Evolutionary conservation across 2,797 vertebrate species (phyloP).

Genomic region (Epinephelus awoara): DNA sequence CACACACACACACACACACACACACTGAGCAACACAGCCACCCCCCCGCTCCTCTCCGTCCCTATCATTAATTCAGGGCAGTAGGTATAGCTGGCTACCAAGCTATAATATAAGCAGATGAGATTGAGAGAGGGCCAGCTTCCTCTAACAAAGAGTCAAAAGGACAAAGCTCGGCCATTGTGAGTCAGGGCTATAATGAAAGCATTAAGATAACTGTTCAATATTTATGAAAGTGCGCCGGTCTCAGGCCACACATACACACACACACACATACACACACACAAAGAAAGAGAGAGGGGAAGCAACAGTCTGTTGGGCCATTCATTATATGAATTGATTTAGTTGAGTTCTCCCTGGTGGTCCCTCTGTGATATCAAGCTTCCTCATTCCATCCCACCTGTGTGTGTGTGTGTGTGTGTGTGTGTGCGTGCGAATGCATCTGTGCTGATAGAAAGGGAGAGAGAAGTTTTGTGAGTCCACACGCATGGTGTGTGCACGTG

Average conservation of each 20-base stretch:
- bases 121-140: constrained; percentile 80
- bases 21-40: constrained; percentile 22
- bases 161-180: constrained; percentile 82
- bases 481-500: neutral
- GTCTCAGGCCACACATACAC: constrained; percentile 43
- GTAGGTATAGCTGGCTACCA: constrained; percentile 70
- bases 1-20: neutral
- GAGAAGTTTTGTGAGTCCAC: neutral
- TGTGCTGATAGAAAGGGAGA: neutral
- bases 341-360: constrained; percentile 77
- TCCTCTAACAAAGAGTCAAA: constrained; percentile 83
- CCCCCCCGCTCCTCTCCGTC: constrained; percentile 5
- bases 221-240: constrained; percentile 83
- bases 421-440: neutral
- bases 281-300: constrained; percentile 25
- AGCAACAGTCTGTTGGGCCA: constrained; percentile 67
- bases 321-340: constrained; percentile 83
- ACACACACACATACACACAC: constrained; percentile 41
- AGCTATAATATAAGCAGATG: constrained; percentile 82
- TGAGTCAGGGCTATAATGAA: constrained; percentile 81
- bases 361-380: constrained; percentile 65
- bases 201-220: constrained; percentile 85
- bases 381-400: constrained; percentile 59
- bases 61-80: constrained; percentile 77
- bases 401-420: constrained; percentile 46